Evolutionary conservation across 1,140 invertebrate genomes (phyloP).

Genomic region (Cherax quadricarinatus): DNA sequence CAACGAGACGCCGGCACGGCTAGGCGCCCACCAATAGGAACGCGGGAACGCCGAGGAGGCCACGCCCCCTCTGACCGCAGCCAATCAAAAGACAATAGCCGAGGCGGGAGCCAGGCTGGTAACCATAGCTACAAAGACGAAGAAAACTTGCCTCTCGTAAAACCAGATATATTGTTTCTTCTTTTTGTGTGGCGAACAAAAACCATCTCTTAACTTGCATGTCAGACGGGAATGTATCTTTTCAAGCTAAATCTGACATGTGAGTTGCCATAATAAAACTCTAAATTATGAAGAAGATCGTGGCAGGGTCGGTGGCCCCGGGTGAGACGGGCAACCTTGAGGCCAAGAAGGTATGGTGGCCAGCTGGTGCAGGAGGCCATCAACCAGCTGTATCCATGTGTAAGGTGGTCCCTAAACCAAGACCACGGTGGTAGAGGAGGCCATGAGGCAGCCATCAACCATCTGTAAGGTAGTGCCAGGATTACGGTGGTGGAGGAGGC

Average conservation of each 20-base stretch:
- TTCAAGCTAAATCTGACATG: conserved; percentile 33
- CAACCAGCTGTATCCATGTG: no score
- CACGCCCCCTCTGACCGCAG: conserved; percentile 43
- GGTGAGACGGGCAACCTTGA: background rate
- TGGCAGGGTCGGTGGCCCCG: background rate
- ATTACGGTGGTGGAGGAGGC: no score
- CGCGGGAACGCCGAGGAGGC: no score
- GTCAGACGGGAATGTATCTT: conserved; percentile 45
- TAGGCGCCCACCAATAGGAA: conserved; percentile 18
- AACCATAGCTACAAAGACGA: conserved; percentile 66
- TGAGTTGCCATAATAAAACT: conserved; percentile 40
- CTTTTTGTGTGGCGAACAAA: conserved; percentile 50
- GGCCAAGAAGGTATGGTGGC: background rate
- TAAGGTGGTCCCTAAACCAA: no score
- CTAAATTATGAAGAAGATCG: conserved; percentile 29
- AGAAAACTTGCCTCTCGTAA: conserved; percentile 64
- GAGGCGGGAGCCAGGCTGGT: conserved; percentile 30
- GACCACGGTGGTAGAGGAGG: no score
- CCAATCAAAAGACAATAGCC: conserved; percentile 60
- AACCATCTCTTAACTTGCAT: conserved; percentile 51
- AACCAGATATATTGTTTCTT: conserved; percentile 67
- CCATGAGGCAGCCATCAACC: no score
- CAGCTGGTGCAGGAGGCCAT: no score
- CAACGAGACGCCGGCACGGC: background rate
- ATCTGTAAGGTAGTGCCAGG: no score